Conservation (phyloP, 2,888 invertebrate genomes). For the Teleiodes luculella region DNA sequence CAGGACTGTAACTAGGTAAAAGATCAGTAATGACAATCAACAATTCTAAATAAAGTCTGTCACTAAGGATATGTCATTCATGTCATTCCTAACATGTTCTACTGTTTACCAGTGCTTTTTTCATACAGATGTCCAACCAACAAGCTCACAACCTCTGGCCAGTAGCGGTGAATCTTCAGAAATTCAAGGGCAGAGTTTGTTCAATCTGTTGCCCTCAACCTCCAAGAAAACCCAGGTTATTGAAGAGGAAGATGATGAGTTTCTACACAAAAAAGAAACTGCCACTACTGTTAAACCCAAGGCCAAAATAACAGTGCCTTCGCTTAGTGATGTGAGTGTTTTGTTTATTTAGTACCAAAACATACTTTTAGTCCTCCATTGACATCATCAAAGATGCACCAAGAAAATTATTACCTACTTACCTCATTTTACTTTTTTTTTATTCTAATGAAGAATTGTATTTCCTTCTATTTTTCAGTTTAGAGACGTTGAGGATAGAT, state of each 20-base stretch:
- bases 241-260: conserved; percentile 81
- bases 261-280: conserved; percentile 78
- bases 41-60: no score
- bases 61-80: no score
- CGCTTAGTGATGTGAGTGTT: conserved; percentile 79
- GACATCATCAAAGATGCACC: no score
- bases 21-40: no score
- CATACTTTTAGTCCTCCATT: no score
- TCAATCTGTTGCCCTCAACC: conserved; percentile 74
- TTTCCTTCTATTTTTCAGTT: conserved; percentile 74
- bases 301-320: conserved; percentile 84
- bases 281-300: conserved; percentile 57
- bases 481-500: conserved; percentile 76
- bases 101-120: neutral
- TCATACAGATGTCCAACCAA: neutral
- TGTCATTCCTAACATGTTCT: no score
- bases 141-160: neutral
- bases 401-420: no score
- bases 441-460: no score
- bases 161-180: conserved; percentile 15
- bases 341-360: no score
- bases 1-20: no score
- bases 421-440: no score
- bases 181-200: conserved; percentile 39
- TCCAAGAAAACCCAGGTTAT: conserved; percentile 44